A percentile compares a stretch with the other conserved stretches of the same genome.
These are phyloP conservation scores for Thalassaphorura encarpata DNA, from an alignment of 1,140 invertebrate genomes.

Conservation along the genomic window DNA sequence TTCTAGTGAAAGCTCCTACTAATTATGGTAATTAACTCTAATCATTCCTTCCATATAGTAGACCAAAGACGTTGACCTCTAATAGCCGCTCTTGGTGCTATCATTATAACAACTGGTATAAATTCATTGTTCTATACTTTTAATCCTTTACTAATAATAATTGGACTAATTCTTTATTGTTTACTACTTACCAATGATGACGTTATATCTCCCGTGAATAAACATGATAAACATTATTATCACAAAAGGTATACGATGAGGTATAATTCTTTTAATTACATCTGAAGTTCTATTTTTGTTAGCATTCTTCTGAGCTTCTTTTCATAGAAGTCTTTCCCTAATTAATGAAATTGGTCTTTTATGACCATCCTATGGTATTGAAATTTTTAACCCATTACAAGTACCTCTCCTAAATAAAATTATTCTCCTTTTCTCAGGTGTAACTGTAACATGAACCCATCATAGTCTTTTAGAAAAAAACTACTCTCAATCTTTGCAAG, in stretches of 20 bases:
- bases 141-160: conserved; percentile 39
- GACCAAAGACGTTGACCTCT: conserved; percentile 46
- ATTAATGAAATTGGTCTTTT: conserved; percentile 47
- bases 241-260: conserved; percentile 43
- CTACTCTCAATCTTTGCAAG: conserved; percentile 37
- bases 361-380: conserved; percentile 49
- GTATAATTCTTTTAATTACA: conserved; percentile 54
- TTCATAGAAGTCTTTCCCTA: conserved; percentile 51
- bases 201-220: conserved; percentile 41
- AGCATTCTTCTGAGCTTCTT: conserved; percentile 54
- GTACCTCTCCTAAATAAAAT: conserved; percentile 41
- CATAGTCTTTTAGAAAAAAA: conserved; percentile 46
- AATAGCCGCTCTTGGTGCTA: conserved; percentile 38
- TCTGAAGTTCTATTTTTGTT: conserved; percentile 53
- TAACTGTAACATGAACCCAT: conserved; percentile 42
- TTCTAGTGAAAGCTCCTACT: conserved; percentile 41
- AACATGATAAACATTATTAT: conserved; percentile 44
- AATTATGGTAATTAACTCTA: conserved; percentile 29
- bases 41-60: conserved; percentile 33
- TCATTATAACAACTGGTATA: conserved; percentile 40
- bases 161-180: conserved; percentile 39
- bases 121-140: conserved; percentile 44
- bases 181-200: conserved; percentile 52
- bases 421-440: conserved; percentile 39
- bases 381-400: conserved; percentile 50